Evolutionary conservation across 2,113 vertebrate genomes (phyloP), one percentile per base, ranked within the genome.

Genomic region (Oxyura jamaicensis): DNA sequence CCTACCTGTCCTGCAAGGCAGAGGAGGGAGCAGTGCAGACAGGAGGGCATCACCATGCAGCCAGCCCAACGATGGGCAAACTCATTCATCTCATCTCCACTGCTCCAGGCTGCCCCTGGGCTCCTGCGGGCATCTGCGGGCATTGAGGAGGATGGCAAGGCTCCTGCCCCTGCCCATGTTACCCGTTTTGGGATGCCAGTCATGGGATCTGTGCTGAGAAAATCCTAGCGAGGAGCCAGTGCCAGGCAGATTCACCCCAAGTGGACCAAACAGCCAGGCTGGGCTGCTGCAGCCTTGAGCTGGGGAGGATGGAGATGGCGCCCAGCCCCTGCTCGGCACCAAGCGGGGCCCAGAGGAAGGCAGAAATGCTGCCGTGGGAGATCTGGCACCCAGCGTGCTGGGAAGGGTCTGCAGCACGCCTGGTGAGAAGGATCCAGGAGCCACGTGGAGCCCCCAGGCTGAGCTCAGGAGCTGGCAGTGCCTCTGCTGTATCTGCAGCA

Each of bases 331-430:
- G 46, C 12, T 75, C 76, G 71, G 44, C 53, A 60, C 8, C 14
- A 74, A 31, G 10, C 3, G 1, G 46, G 72, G 65, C 23, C 28
- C 71, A 82, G 53, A 56, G 8, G 12, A 71, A 46, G 31, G 59
- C 28, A 84, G 46, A 69, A 56, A 68, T 31, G 20, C 68, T 81
- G 65, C 41, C 0, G 0, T 4, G 19, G 58, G 31, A 90, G 33
- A 74, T 9, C 22, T n/a, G 67, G 23, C 20, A 77, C 1, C 0
- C 11, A 35, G 25, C 16, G 9, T 7, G 8, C 0, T 22, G 15
- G 7, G 39, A 28, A 33, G 26, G 56, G 46, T 53, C 42, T 93
- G n/a, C 31, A 15, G n/a, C 31, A 15, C 22, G 33, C 48, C 42
- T 42, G 20, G 12, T 12, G 28, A 59, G 76, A 77, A n/a, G 55